These are phyloP conservation scores for Apodemus agrarius DNA, from an alignment of 2,797 vertebrate species.

Conservation along the genomic window DNA sequence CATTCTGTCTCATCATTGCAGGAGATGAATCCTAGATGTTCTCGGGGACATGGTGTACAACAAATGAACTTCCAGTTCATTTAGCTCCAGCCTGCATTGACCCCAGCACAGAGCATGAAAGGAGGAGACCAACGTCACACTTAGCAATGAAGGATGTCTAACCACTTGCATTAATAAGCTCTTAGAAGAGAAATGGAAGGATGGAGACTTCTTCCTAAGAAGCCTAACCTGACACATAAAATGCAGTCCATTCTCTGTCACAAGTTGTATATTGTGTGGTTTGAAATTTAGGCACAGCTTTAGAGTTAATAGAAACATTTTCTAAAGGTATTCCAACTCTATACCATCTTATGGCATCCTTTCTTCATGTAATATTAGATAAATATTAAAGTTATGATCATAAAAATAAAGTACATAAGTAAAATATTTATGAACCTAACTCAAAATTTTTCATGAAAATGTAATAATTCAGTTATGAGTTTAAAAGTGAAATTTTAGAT, in stretches of 20 bases:
- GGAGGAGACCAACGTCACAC: background rate
- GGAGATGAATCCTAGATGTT: background rate
- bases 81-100: background rate
- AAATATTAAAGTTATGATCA: background rate
- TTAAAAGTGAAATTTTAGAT: background rate
- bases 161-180: background rate
- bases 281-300: background rate
- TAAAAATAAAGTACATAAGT: background rate
- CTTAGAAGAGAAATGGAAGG: background rate
- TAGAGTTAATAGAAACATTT: constrained; percentile 20
- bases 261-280: background rate
- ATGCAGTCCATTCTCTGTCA: background rate
- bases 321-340: background rate
- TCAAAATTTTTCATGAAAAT: background rate
- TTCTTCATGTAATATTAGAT: background rate
- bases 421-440: background rate
- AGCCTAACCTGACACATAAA: constrained; percentile 36
- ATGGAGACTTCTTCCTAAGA: background rate
- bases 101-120: background rate
- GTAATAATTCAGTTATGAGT: background rate
- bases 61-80: background rate
- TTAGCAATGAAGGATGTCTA: background rate
- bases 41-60: background rate
- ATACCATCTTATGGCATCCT: background rate
- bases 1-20: constrained; percentile 39